Base-by-base conservation (phyloP, 2,888 invertebrate genomes). In the Mesorhabditis spiculigera region DNA sequence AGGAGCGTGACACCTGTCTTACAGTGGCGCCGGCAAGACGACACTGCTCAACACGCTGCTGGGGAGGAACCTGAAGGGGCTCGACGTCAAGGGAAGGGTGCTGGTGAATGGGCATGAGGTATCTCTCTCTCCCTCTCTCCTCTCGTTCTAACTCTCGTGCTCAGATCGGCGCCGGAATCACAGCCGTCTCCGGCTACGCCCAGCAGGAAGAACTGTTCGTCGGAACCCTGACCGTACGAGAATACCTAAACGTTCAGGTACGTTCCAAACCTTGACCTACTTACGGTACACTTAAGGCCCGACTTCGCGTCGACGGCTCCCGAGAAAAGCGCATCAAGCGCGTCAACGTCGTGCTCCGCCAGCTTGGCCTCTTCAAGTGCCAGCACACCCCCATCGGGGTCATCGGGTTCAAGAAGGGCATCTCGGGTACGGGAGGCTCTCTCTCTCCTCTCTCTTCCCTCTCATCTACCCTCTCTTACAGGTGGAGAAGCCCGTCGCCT, bases 361-460 rank as follows among this genome's bases (percentile, higher is more conserved):
- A 93, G 92, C 88, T 95, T 77, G 92, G 93, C 5, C 88, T 96
- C 68, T 90, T 90, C 58, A 94, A 94, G 87, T 95, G 95, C 87
- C 91, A 92, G 86, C 90, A 95, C 84, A 94, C 93, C n/a, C 90
- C 91, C 58, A 96, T 97, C 72, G 96, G 96, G 0, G 90, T 91
- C 65, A 91, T 92, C 0, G 95, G 94, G 0, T 88, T 92, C 43
- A 88, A 93, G 68, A 77, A 75, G 64, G 79, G 79, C 42, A 76
- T 79, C 4, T 79, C 79, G 4, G 76, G 70, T 69, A 69, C 8
- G 43, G 4, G 5, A 16, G 28, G 2, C n/a, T n/a, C n/a, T n/a
- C n/a, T n/a, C n/a, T n/a, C n/a, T n/a, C 28, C 28, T 28, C 28
- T 28, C 28, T 28, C 28, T n/a, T 13, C 41, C 8, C 41, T 16